A percentile compares a stretch with the other conserved stretches of the same genome.
phyloP scores from a whole-genome alignment of 2,888 invertebrate genomes.

The Thereva nobilitata region DNA sequence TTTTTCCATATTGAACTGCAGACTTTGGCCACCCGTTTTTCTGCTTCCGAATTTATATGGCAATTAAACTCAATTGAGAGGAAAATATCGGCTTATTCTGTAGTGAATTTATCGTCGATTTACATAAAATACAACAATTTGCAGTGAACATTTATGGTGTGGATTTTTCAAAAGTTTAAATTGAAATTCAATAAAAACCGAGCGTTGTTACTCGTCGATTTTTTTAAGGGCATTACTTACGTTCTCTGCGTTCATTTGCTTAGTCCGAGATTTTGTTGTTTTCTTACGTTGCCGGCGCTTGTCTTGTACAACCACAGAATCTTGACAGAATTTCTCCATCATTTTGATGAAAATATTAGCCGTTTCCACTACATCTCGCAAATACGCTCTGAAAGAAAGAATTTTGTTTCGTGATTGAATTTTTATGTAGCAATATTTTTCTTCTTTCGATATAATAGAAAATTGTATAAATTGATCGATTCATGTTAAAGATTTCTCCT shows the following conservation, averaged over 20 bases:
- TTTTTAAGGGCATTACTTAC: constrained; percentile 34
- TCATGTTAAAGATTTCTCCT: too few relatives aligned
- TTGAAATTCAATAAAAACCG: neutral
- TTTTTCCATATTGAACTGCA: constrained; percentile 6
- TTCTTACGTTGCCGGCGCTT: constrained; percentile 56
- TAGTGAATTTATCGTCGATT: constrained; percentile 37
- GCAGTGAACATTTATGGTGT: constrained; percentile 5
- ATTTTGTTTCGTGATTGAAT: neutral
- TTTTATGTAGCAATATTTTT: neutral
- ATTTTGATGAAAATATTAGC: constrained; percentile 90
- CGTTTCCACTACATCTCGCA: constrained; percentile 87
- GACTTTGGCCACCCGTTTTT: constrained; percentile 3
- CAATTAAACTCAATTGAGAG: constrained; percentile 42
- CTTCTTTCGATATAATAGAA: too few relatives aligned
- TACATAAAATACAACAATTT: constrained; percentile 29
- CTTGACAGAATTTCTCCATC: constrained; percentile 74
- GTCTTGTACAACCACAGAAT: constrained; percentile 72
- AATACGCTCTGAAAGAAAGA: constrained; percentile 66
- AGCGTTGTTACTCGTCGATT: too few relatives aligned
- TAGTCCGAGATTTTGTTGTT: constrained; percentile 43
- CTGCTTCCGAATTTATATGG: constrained; percentile 39
- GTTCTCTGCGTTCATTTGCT: constrained; percentile 52
- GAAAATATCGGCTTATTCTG: constrained; percentile 42
- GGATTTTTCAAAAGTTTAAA: constrained; percentile 6
- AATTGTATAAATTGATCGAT: too few relatives aligned